Evolutionary conservation across 2,797 vertebrate genomes (phyloP), one percentile per base, ranked within the genome.

Genomic region (Sebastes elongatus): DNA sequence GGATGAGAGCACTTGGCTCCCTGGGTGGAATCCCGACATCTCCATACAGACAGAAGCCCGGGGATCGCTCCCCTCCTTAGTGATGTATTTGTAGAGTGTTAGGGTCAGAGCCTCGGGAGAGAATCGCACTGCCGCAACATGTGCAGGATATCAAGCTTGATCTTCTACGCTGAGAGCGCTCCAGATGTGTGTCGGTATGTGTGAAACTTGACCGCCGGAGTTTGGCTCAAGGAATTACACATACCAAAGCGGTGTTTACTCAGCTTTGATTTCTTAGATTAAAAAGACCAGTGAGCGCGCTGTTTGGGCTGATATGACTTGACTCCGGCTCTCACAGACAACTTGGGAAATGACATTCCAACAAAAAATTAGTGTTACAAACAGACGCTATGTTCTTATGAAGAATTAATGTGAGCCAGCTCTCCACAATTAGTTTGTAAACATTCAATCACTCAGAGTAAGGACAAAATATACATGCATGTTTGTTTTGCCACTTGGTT

Each of bases 181-280:
- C 90, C 93, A 93, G 94, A 95, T 94, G 93, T 92, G 85, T 77
- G 80, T 89, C 80, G 91, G 91, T 89, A 89, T 94, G 94, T 92
- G 94, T 88, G 90, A 94, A 95, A 93, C 85, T 88, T 88, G 88
- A 93, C 88, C 88, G 76, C 91, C 27, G 64, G 82, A 91, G 88
- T 90, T 93, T 87, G 87, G 87, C 87, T 88, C 18, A 53, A 90
- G 80, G 89, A 93, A 90, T 91, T 88, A 89, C 85, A 87, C 93
- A 89, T 91, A 86, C 92, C 88, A 85, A 86, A 85, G 89, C 69
- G 3, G 56, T 94, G 94, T 96, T 96, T 96, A 95, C 91, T 89
- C 90, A 91, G 89, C 90, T 94, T 95, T 94, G 91, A 95, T 95
- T 94, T 90, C 84, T 74, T 74, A 86, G 93, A 95, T 96, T 95